Percentiles rank a stretch among this genome's conserved stretches.
These are phyloP conservation scores for Drosophila pseudoobscura DNA, from an alignment of 1,140 invertebrate species.

Conservation along the genomic window DNA sequence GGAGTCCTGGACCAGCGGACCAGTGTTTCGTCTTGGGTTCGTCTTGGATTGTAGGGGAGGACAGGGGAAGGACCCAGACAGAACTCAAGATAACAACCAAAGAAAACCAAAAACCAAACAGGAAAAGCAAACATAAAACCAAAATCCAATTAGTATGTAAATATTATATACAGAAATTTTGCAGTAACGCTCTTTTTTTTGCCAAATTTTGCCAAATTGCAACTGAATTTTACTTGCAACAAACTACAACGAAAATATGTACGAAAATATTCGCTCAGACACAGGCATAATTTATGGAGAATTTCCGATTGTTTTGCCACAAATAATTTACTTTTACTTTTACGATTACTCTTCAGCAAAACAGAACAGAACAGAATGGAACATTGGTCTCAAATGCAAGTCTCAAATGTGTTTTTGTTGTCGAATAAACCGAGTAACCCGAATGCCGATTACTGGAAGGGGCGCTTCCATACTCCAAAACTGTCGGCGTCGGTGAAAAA, in stretches of 20 bases:
- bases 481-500: background rate
- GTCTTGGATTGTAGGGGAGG: background rate
- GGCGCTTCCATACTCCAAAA: no score
- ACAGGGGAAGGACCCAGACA: background rate
- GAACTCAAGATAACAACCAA: conserved; percentile 18
- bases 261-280: conserved; percentile 33
- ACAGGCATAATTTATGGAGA: conserved; percentile 53
- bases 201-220: conserved; percentile 35
- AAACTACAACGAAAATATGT: conserved; percentile 48
- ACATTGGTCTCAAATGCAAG: conserved; percentile 29
- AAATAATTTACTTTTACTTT: conserved; percentile 23
- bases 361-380: background rate
- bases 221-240: conserved; percentile 56
- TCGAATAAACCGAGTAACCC: conserved; percentile 8
- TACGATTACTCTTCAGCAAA: background rate
- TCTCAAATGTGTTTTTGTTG: conserved; percentile 47
- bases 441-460: background rate
- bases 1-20: background rate
- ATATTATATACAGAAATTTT: conserved; percentile 50
- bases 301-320: conserved; percentile 24
- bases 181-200: conserved; percentile 30
- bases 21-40: background rate
- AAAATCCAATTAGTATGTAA: conserved; percentile 57
- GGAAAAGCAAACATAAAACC: conserved; percentile 33
- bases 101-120: conserved; percentile 22